phyloP scores from a whole-genome alignment of 2,888 invertebrate species.

The Vesta saturnalis region DNA sequence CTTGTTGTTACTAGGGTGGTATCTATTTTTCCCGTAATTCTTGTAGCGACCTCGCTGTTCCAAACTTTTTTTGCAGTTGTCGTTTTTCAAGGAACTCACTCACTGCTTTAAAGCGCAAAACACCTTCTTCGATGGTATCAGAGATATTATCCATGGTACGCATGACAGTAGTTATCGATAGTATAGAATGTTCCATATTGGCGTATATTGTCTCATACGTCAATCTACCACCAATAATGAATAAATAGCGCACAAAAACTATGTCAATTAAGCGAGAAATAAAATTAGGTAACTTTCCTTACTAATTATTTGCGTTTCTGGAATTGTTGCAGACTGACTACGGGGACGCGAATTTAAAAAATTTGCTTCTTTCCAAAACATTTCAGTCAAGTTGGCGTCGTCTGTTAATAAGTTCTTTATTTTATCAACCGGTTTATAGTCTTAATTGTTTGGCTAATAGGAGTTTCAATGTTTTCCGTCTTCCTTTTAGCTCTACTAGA shows the following conservation, averaged over 20 bases:
- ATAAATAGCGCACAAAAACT: neutral
- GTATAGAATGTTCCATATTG: neutral
- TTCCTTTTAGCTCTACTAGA: too few relatives aligned
- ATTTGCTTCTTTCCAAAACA: neutral
- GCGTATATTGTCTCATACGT: neutral
- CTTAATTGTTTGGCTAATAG: too few relatives aligned
- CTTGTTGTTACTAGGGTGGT: neutral
- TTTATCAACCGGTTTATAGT: neutral
- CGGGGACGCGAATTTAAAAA: neutral
- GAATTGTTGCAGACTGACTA: neutral
- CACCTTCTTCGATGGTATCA: neutral
- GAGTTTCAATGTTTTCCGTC: too few relatives aligned
- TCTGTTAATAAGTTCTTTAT: neutral
- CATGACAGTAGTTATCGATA: too few relatives aligned
- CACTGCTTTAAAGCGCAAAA: neutral
- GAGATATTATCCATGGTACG: conserved; percentile 3
- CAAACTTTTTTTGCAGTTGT: conserved; percentile 4
- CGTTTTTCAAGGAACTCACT: neutral
- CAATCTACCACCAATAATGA: neutral
- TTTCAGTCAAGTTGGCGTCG: neutral
- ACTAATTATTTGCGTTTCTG: neutral
- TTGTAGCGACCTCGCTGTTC: neutral
- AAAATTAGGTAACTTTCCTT: neutral
- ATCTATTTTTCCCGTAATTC: conserved; percentile 5
- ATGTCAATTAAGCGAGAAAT: neutral